phyloP scores from a whole-genome alignment of 2,797 vertebrate species.

The Tapirus indicus region DNA sequence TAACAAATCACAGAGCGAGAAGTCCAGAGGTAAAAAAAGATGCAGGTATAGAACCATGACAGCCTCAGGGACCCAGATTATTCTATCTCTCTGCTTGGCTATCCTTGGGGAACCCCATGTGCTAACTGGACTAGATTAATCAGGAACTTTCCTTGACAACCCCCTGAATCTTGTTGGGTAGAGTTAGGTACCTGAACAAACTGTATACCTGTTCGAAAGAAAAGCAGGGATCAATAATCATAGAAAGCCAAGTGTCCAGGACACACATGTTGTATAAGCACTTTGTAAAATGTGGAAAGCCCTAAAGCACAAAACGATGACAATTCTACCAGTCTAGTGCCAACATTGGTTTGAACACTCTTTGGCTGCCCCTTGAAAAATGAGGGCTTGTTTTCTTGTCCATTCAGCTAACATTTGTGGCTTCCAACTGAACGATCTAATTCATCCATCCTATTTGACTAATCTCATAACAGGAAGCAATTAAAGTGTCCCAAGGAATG shows the following conservation, averaged over 20 bases:
- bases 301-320: not conserved
- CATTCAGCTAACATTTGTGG: not conserved
- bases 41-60: not conserved
- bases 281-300: not conserved
- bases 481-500: conserved; percentile 21
- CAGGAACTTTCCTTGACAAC: not conserved
- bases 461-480: conserved; percentile 73
- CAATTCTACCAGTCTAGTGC: rapidly evolving
- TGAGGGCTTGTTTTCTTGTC: not conserved
- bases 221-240: not conserved
- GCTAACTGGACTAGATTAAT: not conserved
- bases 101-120: not conserved
- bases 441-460: conserved; percentile 57
- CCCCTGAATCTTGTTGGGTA: not conserved
- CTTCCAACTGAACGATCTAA: conserved; percentile 42
- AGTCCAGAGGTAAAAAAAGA: not conserved
- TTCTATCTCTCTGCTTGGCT: not conserved
- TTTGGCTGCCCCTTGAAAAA: not conserved
- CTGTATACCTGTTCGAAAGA: not conserved
- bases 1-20: not conserved
- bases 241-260: not conserved
- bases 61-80: not conserved
- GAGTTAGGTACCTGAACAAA: not conserved
- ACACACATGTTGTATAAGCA: not conserved
- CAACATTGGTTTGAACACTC: not conserved